A percentile compares a stretch with the other conserved stretches of the same genome.
phyloP scores from a whole-genome alignment of 2,888 invertebrate genomes.

The Oligia strigilis region DNA sequence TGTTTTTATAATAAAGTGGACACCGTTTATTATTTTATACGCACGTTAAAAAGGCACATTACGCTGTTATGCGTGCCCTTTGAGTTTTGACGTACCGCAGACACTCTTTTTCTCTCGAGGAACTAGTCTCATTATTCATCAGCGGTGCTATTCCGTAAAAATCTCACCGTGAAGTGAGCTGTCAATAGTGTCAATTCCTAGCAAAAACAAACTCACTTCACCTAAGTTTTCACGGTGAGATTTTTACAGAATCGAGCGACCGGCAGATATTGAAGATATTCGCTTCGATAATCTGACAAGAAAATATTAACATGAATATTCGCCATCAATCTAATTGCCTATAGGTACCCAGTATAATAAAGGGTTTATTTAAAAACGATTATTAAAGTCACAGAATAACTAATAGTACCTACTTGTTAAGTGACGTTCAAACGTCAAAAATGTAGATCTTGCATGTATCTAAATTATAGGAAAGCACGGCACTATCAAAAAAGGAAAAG shows the following conservation, averaged over 20 bases:
- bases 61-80: slow-evolving; percentile 4
- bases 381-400: too few relatives aligned
- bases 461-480: too few relatives aligned
- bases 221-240: too few relatives aligned
- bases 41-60: slow-evolving; percentile 15
- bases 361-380: neutral
- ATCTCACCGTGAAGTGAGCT: too few relatives aligned
- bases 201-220: too few relatives aligned
- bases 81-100: slow-evolving; percentile 12
- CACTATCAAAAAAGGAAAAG: too few relatives aligned
- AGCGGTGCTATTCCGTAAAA: too few relatives aligned
- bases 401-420: neutral
- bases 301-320: neutral
- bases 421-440: neutral
- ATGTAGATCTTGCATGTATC: neutral
- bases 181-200: too few relatives aligned
- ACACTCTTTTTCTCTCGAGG: neutral
- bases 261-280: slow-evolving; percentile 5
- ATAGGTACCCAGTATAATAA: neutral
- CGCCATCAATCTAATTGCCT: neutral
- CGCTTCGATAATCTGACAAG: neutral
- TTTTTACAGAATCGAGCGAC: too few relatives aligned
- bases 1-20: slow-evolving; percentile 25
- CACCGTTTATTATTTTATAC: slow-evolving; percentile 30
- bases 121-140: slow-evolving; percentile 16